Base-by-base conservation (phyloP, 2,113 vertebrate species). In the Hystrix cristata region DNA sequence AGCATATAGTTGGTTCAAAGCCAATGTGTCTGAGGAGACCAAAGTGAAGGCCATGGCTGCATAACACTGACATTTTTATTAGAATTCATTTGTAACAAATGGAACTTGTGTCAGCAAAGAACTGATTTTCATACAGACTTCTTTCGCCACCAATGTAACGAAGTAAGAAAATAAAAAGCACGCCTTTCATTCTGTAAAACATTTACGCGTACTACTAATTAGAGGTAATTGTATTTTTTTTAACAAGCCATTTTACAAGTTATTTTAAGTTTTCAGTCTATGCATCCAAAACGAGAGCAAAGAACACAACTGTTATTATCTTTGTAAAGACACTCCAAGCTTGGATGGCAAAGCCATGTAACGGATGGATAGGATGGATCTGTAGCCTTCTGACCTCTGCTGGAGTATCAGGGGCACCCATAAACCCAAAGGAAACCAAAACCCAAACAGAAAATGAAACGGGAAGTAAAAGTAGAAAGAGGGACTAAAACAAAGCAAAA, bases 11-110 rank as follows among this genome's bases (percentile, higher is more conserved):
- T 89, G 79, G 95, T 98, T 95, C 83, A 98, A 98, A 98, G 99
- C 98, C 91, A 98, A 98, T 98, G 97, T 94, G 97, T 95, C 97
- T 97, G 98, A 98, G 89, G 74, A 71, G 91, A 97, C 87, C 95
- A 95, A 99, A 99, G 95, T 97, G 95, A 99, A 99, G 98, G 99
- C 99, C 90, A 98, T 97, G 98, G 98, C 97, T 99, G 99, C 99
- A 99, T 99, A 99, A 99, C 99, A 99, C 99, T 99, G 99, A 99
- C 99, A 99, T 99, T 99, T 99, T 99, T 99, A 99, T 99, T 99
- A 99, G 99, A 99, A 99, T 99, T 99, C 99, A 99, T 99, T 99
- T 99, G 99, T 99, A 99, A 99, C 99, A 99, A 99, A 99, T 99
- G 99, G 99, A 99, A 99, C 99, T 99, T 99, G 99, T 99, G 99